Conservation (phyloP, 2,888 invertebrate genomes). For the Lumbricus terrestris region DNA sequence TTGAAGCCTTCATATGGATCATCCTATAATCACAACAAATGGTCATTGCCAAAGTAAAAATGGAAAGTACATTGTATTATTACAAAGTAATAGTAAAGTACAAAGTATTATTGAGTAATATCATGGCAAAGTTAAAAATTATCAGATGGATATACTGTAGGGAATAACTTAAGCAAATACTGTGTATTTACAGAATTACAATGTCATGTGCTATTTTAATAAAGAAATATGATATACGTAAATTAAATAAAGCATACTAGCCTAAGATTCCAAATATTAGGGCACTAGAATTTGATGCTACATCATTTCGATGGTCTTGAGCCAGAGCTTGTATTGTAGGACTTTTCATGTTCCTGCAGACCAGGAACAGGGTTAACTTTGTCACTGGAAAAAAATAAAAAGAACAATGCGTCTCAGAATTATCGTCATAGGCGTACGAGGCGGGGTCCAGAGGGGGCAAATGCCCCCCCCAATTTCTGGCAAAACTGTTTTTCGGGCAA, state of each 20-base stretch:
- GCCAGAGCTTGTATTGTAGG: constrained; percentile 57
- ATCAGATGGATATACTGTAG: not conserved
- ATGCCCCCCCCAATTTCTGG: too few relatives aligned
- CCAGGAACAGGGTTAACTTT: constrained; percentile 50
- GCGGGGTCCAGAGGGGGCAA: too few relatives aligned
- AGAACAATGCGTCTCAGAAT: not conserved
- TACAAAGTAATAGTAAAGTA: not conserved
- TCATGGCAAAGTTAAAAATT: not conserved
- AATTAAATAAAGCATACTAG: constrained; percentile 13
- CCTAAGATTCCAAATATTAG: constrained; percentile 60
- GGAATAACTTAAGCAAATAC: too few relatives aligned
- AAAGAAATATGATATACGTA: not conserved
- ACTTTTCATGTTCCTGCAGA: constrained; percentile 46
- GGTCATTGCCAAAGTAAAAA: not conserved
- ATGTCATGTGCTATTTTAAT: not conserved
- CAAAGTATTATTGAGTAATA: not conserved
- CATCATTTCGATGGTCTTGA: constrained; percentile 62
- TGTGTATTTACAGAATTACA: not conserved
- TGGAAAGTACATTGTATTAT: not conserved
- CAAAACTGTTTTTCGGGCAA: too few relatives aligned
- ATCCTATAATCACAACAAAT: not conserved
- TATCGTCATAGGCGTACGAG: too few relatives aligned
- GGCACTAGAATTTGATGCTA: constrained; percentile 60
- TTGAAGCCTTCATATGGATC: not conserved
- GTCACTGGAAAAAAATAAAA: constrained; percentile 46